Evolutionary conservation across 2,113 vertebrate genomes (phyloP), one percentile per base, ranked within the genome.

Genomic region (Lophochroa leadbeateri): DNA sequence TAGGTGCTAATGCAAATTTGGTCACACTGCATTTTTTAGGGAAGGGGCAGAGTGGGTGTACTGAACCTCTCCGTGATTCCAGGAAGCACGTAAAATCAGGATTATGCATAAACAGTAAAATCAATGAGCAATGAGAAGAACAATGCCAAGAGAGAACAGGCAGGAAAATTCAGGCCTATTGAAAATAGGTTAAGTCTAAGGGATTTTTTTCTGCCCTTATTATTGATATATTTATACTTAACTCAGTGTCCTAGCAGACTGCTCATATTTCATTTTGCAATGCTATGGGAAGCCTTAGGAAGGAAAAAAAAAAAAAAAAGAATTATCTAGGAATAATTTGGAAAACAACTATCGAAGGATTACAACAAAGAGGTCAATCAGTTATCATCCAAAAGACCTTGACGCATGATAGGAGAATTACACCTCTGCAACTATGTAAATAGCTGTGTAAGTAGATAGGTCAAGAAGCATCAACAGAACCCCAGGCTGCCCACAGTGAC

Each of bases 341-440:
- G 72, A 88, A 93, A 80, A 37, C 52, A 90, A 2, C 50, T 75
- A 31, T 1, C 58, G 83, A 91, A 78, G 33, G 49, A 81, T 9
- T 29, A 78, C 21, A 67, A 69, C 49, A 82, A 86, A 86, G 49
- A 88, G 49, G 79, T 72, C 71, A 82, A 75, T 63, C 65, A 63
- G 74, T 72, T 87, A 90, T 83, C 82, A 77, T 24, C 55, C 46
- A 57, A 39, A 76, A 86, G 86, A 86, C 63, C 86, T 95, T 94
- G 86, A 80, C 14, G 0, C 17, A 29, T 2, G 46, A 74, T 33
- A 92, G 63, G 49, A 92, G 91, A 90, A 86, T 83, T 81, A 88
- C 72, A 78, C 60, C 68, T 88, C 82, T 94, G 81, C 77, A 78
- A 44, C 74, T 70, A 28, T 53, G 76, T 92, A 90, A 94, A 92